Conservation (phyloP, 2,797 vertebrate species). For the Phrynocephalus vlangalii region DNA sequence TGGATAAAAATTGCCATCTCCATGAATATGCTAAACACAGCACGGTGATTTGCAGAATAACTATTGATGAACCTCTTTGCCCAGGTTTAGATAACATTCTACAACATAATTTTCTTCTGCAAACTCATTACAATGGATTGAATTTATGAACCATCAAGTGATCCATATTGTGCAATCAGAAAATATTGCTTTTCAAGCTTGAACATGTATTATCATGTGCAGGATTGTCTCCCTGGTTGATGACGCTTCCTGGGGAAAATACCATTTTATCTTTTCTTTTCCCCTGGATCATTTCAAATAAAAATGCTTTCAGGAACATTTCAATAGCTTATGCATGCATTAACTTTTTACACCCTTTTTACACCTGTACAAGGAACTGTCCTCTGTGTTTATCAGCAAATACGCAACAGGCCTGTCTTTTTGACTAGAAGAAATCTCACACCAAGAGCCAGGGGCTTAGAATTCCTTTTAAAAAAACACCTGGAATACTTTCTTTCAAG, state of each 20-base stretch:
- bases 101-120: constrained; percentile 52
- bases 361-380: background rate
- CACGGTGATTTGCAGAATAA: constrained; percentile 60
- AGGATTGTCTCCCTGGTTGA: constrained; percentile 25
- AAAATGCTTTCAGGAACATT: constrained; percentile 13
- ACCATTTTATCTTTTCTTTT: background rate
- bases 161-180: constrained; percentile 46
- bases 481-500: background rate
- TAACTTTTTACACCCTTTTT: background rate
- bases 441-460: background rate
- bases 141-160: constrained; percentile 54
- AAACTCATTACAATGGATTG: constrained; percentile 63
- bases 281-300: constrained; percentile 33
- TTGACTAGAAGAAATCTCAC: background rate
- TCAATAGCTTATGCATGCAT: background rate
- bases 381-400: background rate
- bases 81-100: constrained; percentile 58
- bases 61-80: constrained; percentile 53
- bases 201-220: constrained; percentile 27
- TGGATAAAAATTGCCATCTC: constrained; percentile 52
- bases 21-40: constrained; percentile 59
- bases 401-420: background rate
- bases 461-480: background rate
- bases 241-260: background rate
- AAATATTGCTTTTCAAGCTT: constrained; percentile 52